Evolutionary conservation across 2,113 vertebrate species (phyloP).

Genomic region (Pollimyrus isidori): DNA sequence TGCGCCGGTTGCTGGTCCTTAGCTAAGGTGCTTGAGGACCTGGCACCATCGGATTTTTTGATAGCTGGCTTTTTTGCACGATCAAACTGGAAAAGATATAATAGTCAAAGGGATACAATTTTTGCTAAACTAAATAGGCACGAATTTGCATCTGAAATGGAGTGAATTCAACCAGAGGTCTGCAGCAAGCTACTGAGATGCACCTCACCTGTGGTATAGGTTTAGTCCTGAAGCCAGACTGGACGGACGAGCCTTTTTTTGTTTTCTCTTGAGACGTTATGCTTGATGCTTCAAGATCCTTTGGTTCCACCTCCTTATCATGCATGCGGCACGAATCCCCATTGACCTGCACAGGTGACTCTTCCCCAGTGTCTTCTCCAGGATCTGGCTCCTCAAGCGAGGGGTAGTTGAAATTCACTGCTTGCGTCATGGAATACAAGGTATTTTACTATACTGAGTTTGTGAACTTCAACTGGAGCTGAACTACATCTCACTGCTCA

Average conservation of each 20-base stretch:
- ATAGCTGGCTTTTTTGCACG: slow-evolving; percentile 80
- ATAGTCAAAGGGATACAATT: not conserved
- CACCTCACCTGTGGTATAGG: slow-evolving; percentile 73
- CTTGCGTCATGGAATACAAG: slow-evolving; percentile 29
- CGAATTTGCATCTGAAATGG: not conserved
- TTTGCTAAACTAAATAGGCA: not conserved
- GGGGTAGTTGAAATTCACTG: slow-evolving; percentile 94
- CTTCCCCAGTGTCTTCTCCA: slow-evolving; percentile 37
- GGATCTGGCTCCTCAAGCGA: slow-evolving; percentile 75
- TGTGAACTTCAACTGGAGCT: not conserved
- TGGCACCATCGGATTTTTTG: slow-evolving; percentile 51
- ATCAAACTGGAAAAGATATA: slow-evolving; percentile 68
- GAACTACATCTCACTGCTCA: not conserved
- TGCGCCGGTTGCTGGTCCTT: slow-evolving; percentile 49
- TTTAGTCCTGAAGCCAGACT: slow-evolving; percentile 54
- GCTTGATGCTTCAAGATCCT: slow-evolving; percentile 36
- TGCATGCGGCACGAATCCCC: slow-evolving; percentile 38
- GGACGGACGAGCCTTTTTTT: slow-evolving; percentile 37
- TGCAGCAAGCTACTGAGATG: not conserved
- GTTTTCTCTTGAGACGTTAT: slow-evolving; percentile 35
- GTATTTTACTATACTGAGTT: not conserved
- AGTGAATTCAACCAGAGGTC: not conserved
- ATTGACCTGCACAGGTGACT: slow-evolving; percentile 47
- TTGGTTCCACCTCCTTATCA: slow-evolving; percentile 35
- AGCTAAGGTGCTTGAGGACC: slow-evolving; percentile 46